Percentiles rank a stretch among this genome's conserved stretches.
These are phyloP conservation scores for Zingel zingel DNA, from an alignment of 2,113 vertebrate species.

Conservation along the genomic window DNA sequence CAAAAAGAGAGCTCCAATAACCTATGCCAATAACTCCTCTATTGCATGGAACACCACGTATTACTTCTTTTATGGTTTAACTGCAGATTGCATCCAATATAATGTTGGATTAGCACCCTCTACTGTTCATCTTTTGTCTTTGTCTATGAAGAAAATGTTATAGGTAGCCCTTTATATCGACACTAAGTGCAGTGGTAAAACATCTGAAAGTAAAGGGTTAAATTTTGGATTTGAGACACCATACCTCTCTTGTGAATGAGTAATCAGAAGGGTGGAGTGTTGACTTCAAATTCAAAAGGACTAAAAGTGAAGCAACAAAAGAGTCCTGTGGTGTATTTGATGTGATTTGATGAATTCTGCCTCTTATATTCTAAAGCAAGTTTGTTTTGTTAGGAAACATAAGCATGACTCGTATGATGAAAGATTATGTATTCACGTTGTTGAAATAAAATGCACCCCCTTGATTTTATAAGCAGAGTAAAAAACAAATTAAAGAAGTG, in stretches of 20 bases:
- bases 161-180: neutral
- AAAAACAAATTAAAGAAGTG: constrained; percentile 11
- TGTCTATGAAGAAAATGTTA: constrained; percentile 9
- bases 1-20: neutral
- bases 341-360: constrained; percentile 6
- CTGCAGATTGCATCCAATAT: constrained; percentile 17
- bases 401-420: constrained; percentile 17
- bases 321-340: constrained; percentile 24
- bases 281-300: constrained; percentile 2
- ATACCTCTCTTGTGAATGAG: constrained; percentile 20
- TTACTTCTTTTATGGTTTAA: neutral
- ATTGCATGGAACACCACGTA: too few relatives aligned
- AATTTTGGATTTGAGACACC: constrained; percentile 4
- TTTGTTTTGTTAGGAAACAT: constrained; percentile 17
- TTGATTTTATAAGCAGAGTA: constrained; percentile 32
- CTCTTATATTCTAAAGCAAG: constrained; percentile 1
- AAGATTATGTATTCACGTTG: constrained; percentile 30
- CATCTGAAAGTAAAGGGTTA: neutral
- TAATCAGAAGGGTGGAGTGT: constrained; percentile 18
- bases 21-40: neutral
- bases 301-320: neutral
- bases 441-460: constrained; percentile 20
- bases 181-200: neutral
- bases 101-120: constrained; percentile 17
- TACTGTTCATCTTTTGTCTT: constrained; percentile 32